Evolutionary conservation across 2,797 vertebrate species (phyloP), one percentile per base, ranked within the genome.

Genomic region (Hippoglossus hippoglossus): DNA sequence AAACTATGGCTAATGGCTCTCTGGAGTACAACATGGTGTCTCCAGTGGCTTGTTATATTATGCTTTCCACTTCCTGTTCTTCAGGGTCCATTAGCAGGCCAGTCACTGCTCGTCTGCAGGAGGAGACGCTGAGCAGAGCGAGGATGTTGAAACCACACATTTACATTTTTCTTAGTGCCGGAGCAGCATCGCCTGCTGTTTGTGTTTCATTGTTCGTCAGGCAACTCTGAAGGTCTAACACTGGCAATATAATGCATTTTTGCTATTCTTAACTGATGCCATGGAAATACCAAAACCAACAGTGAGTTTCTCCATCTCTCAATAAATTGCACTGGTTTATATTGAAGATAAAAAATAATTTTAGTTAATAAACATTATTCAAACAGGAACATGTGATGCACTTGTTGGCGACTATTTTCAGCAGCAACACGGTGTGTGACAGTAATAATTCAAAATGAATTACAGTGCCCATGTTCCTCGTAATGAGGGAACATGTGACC

Each of bases 31-130:
- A 31, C 24, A 34, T 10, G 12, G 53, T 57, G 54, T 90, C 92
- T 87, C 89, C 71, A 71, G 86, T 87, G 91, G 82, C 91, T 93
- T 92, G 84, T 92, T 93, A 92, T 79, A 77, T 73, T 79, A 64
- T 84, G 53, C 72, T 79, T 82, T 76, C 80, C 71, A 80, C 85
- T 90, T 91, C 89, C 86, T 86, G 78, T 88, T 89, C 47, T 65
- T 84, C 69, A 80, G 53, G 70, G 73, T 89, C 85, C 75, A 87
- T 89, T 86, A 84, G 63, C 70, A 44, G 83, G 63, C 79, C 75
- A 71, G 69, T 76, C 75, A 72, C 67, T 63, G 68, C 73, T 39
- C 26, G 56, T 25, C 63, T 74, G 56, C 55, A 70, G 60, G 59
- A 70, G 60, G 59, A 71, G 44, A 50, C 22, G 26, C 50, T 25